phyloP scores from a whole-genome alignment of 2,113 vertebrate species.

The Rhodinocichla rosea region DNA sequence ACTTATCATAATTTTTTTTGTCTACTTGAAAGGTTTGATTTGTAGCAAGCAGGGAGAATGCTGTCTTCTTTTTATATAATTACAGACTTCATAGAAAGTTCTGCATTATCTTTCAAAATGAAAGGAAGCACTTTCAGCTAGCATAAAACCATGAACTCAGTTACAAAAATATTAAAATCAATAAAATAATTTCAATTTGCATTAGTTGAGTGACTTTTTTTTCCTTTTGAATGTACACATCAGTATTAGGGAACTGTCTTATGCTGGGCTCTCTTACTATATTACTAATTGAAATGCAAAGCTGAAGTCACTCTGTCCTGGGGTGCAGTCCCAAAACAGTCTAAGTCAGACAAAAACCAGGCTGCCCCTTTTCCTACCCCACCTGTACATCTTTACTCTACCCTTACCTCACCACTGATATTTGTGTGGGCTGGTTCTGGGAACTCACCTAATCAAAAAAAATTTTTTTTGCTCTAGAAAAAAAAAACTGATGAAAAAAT shows the following conservation, averaged over 20 bases:
- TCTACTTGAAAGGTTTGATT: conserved; percentile 3
- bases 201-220: neutral
- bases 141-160: neutral
- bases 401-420: neutral
- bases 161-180: neutral
- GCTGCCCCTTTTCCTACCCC: neutral
- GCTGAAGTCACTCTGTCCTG: neutral
- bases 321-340: neutral
- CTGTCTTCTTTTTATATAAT: neutral
- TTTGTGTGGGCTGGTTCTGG: neutral
- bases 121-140: neutral
- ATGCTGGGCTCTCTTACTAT: neutral
- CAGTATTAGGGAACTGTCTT: neutral
- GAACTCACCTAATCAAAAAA: neutral
- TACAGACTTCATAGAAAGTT: neutral
- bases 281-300: neutral
- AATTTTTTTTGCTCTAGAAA: neutral
- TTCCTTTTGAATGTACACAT: neutral
- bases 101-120: neutral
- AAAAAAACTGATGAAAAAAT: neutral
- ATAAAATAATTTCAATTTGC: neutral
- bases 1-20: neutral
- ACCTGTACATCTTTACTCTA: neutral
- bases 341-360: neutral
- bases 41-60: neutral